Evolutionary conservation across 2,797 vertebrate species (phyloP), one percentile per base, ranked within the genome.

Genomic region (Furcifer pardalis): DNA sequence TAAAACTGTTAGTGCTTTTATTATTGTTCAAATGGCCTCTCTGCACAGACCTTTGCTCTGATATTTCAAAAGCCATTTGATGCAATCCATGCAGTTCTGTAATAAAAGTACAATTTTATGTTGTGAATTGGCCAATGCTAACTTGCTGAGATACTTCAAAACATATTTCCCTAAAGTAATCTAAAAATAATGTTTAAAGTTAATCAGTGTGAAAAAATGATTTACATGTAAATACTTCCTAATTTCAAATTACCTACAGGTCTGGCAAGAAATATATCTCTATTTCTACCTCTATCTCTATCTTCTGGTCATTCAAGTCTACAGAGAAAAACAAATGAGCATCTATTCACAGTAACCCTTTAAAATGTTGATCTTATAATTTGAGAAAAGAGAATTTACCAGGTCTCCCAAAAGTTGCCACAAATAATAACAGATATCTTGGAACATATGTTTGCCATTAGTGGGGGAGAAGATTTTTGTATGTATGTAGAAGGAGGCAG

Each of bases 301-400:
- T 77, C 82, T 40, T 80, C 75, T 72, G 35, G 63, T 5, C 77
- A 74, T 87, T 84, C 71, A 83, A 56, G 44, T 77, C 52, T 79
- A 73, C 56, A 79, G 77, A 89, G 17, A 52, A 83, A 72, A 77
- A 86, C 37, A 92, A 85, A 87, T 77, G 40, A 91, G 75, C n/a
- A 89, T 69, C 83, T 82, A 19, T 40, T 25, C 23, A 66, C 37
- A 73, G 46, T 21, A 5, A n/a, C 62, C 52, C 82, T 89, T 46
- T 81, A 86, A 82, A 78, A 91, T 80, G 86, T 23, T 62, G 56
- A 65, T 72, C 83, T 87, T 88, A 7, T 78, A 77, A 72, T 4
- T 86, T 35, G 66, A 87, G 84, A 89, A 86, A 74, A 79, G 73
- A 86, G 30, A 74, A 86, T 52, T 85, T 90, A n/a, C n/a, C n/a